These are phyloP conservation scores for Leptinotarsa lineolata DNA, from an alignment of 1,140 invertebrate genomes.

Conservation along the genomic window DNA sequence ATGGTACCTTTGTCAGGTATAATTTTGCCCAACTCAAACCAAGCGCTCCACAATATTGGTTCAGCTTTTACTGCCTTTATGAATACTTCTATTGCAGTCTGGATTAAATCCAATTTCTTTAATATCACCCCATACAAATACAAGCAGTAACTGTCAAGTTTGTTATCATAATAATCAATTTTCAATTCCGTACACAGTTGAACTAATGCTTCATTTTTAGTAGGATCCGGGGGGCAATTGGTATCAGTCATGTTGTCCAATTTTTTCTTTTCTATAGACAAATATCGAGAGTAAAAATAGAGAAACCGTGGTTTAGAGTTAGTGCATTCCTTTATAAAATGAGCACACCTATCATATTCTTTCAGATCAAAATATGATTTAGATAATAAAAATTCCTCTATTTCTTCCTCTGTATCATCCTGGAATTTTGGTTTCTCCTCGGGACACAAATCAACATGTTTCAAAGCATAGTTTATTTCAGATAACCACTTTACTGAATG, in stretches of 20 bases:
- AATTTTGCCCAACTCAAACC: conserved; percentile 87
- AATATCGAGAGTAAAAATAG: conserved; percentile 82
- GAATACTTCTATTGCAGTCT: conserved; percentile 76
- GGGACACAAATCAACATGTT: conserved; percentile 64
- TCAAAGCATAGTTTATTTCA: conserved; percentile 79
- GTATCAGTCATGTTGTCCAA: conserved; percentile 82
- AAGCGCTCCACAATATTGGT: conserved; percentile 90
- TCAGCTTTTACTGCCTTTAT: conserved; percentile 75
- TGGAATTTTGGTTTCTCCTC: conserved; percentile 54
- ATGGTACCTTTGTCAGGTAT: conserved; percentile 79
- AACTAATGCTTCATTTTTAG: conserved; percentile 63
- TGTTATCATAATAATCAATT: conserved; percentile 64
- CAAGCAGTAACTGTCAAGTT: conserved; percentile 84
- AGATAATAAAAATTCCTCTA: conserved; percentile 77
- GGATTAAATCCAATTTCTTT: conserved; percentile 81
- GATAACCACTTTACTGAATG: conserved; percentile 83
- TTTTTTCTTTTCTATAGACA: conserved; percentile 87
- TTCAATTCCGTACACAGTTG: conserved; percentile 63
- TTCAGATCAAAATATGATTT: conserved; percentile 91
- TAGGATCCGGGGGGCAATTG: conserved; percentile 69
- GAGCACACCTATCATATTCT: conserved; percentile 89
- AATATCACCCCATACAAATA: conserved; percentile 92
- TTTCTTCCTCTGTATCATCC: conserved; percentile 62
- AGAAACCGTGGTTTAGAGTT: conserved; percentile 75
- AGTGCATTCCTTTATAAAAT: conserved; percentile 75